A percentile compares a stretch with the other conserved stretches of the same genome.
Conservation (phyloP, 2,888 invertebrate genomes). For the Calameuta idolon region DNA sequence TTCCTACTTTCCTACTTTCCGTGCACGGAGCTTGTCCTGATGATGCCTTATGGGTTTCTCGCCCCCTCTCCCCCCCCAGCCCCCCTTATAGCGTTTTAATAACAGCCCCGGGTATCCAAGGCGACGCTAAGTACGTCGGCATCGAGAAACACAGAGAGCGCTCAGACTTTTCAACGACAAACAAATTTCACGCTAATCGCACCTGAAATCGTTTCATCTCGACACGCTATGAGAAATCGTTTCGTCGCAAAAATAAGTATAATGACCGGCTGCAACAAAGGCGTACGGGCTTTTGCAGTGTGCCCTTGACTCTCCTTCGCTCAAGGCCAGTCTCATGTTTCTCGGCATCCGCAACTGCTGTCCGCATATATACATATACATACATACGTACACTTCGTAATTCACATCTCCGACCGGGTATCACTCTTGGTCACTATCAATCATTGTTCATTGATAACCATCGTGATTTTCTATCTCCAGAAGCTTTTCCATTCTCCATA, state of each 20-base stretch:
- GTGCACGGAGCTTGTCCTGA: not conserved
- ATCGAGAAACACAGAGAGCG: slow-evolving; percentile 1
- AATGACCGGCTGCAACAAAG: slow-evolving; percentile 18
- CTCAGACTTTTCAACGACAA: slow-evolving; percentile 7
- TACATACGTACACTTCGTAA: not conserved
- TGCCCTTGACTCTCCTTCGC: slow-evolving; percentile 2
- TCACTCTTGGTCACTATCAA: not conserved
- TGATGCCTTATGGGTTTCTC: not conserved
- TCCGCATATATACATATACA: not conserved
- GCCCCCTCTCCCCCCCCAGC: not conserved
- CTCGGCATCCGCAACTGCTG: not conserved
- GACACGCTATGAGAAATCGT: slow-evolving; percentile 24
- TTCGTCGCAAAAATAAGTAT: slow-evolving; percentile 16
- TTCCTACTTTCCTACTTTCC: not conserved
- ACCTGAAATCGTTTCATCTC: slow-evolving; percentile 28
- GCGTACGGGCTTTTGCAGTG: not conserved
- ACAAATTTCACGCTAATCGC: slow-evolving; percentile 30
- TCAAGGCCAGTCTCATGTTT: slow-evolving; percentile 3
- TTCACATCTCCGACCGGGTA: not conserved
- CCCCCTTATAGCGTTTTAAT: slow-evolving; percentile 4
- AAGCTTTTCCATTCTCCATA: not conserved
- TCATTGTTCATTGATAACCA: not conserved
- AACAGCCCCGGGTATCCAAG: slow-evolving; percentile 1
- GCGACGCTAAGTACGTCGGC: not conserved
- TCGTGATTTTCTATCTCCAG: not conserved